Percentiles rank a stretch among this genome's conserved stretches.
These are phyloP conservation scores for Podarcis muralis DNA, from an alignment of 2,113 vertebrate species.

Conservation along the genomic window DNA sequence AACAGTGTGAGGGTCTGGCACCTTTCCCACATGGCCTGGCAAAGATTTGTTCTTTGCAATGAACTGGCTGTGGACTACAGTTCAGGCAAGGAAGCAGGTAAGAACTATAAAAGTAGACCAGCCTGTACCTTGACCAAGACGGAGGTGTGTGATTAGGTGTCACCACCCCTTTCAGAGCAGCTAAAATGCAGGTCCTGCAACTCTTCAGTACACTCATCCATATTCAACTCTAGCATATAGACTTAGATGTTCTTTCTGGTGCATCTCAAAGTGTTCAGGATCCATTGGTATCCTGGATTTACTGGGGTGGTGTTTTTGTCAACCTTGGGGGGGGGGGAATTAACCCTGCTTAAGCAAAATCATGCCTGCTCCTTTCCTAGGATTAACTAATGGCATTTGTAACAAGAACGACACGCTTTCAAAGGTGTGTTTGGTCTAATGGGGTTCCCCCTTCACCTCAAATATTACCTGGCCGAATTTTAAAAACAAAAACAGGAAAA, in stretches of 20 bases:
- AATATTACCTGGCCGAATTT: not conserved
- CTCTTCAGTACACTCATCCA: conserved; percentile 3
- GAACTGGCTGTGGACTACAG: conserved; percentile 21
- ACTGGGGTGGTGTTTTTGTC: not conserved
- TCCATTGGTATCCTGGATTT: not conserved
- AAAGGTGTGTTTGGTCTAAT: not conserved
- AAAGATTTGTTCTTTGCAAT: conserved; percentile 13
- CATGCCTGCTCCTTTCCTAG: not conserved
- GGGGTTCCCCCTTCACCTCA: not conserved
- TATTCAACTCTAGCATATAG: not conserved
- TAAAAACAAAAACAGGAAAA: not conserved
- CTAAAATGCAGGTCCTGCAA: not conserved
- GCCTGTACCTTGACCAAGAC: not conserved
- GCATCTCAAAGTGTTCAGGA: not conserved
- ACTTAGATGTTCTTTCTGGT: not conserved
- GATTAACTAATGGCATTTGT: not conserved
- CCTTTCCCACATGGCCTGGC: conserved; percentile 4
- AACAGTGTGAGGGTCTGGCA: not conserved
- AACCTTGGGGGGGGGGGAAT: not conserved
- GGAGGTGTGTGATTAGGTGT: not conserved
- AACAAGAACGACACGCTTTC: not conserved
- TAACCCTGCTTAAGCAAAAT: not conserved
- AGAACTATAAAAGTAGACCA: not conserved
- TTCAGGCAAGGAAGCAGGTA: conserved; percentile 50
- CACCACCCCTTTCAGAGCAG: not conserved